Evolutionary conservation across 2,888 invertebrate species (phyloP), one percentile per base, ranked within the genome.

Genomic region (Leptopilina syphax): DNA sequence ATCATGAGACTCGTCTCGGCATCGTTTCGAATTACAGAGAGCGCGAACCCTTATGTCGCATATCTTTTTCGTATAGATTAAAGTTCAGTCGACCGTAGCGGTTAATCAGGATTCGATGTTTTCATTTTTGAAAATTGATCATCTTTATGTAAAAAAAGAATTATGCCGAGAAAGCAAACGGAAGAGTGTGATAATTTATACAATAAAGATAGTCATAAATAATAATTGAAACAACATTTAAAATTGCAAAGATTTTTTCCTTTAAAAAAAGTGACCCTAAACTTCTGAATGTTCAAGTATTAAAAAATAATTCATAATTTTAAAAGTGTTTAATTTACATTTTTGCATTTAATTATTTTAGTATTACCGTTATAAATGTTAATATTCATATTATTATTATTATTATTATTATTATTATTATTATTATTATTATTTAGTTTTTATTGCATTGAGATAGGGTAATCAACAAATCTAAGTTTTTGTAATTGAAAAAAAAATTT

Each of bases 81-180:
- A 44, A 44, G 41, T 60, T 63, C 77, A 63, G 44, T 63, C 41
- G 27, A 76, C 76, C 73, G 79, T 79, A 79, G 77, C 80, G 77
- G 80, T 83, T 83, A 81, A 81, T 83, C 80, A 83, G 76, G 77
- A 80, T 83, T 83, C 80, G 79, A 78, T 81, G 73, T 81, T 81
- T 79, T 65, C 77, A 34, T 81, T 80, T 80, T 78, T 78, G 76
- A 77, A 70, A 78, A 50, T 79, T 47, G 44, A 73, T 79, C 41
- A 54, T 73, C 12, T 18, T n/a, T 9, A 67, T 50, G 54, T 34
- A 12, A 7, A 66, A 10, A 41, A 67, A 18, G 47, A 2, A 70
- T 70, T 50, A 10, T 50, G 50, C 3, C 13, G 34, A 34, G 34
- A 57, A 57, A 73, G 34, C 50, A 73, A 73, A 41, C 24, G 8